Evolutionary conservation across 37 sponge, comb jelly and placozoan genomes (phyloP).

Genomic region (Mnemiopsis leidyi): DNA sequence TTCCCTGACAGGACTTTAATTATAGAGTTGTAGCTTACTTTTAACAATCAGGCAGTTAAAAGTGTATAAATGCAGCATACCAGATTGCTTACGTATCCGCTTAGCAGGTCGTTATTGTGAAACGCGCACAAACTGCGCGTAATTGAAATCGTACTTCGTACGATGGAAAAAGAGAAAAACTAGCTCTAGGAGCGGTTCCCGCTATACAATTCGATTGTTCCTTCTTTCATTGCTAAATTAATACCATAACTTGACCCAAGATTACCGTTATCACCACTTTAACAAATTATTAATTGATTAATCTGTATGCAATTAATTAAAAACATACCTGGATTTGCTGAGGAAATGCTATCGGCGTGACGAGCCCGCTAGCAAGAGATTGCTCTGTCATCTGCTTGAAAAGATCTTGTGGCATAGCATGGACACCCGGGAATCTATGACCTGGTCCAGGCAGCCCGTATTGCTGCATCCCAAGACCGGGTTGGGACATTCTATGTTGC

Average conservation of each 20-base stretch:
- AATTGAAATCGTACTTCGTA: background rate
- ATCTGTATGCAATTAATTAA: no score
- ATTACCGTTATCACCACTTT: no score
- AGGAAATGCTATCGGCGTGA: background rate
- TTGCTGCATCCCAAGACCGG: slow-evolving; percentile 5
- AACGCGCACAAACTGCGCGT: background rate
- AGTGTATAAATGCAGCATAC: background rate
- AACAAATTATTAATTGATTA: no score
- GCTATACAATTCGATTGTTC: background rate
- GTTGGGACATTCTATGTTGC: background rate
- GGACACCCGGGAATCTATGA: background rate
- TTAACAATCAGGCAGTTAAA: no score
- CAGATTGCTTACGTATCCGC: background rate
- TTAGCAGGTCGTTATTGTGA: background rate
- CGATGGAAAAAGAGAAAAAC: background rate
- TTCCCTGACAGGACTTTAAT: background rate
- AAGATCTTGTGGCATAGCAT: background rate
- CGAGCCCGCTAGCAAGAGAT: background rate
- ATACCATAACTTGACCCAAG: no score
- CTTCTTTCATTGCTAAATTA: no score
- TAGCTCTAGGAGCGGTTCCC: background rate
- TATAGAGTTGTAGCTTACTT: no score
- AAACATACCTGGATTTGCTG: slow-evolving; percentile 13
- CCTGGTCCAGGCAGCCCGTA: background rate
- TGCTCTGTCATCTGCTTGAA: background rate